phyloP scores from a whole-genome alignment of 2,797 vertebrate genomes.

The Semotilus atromaculatus region DNA sequence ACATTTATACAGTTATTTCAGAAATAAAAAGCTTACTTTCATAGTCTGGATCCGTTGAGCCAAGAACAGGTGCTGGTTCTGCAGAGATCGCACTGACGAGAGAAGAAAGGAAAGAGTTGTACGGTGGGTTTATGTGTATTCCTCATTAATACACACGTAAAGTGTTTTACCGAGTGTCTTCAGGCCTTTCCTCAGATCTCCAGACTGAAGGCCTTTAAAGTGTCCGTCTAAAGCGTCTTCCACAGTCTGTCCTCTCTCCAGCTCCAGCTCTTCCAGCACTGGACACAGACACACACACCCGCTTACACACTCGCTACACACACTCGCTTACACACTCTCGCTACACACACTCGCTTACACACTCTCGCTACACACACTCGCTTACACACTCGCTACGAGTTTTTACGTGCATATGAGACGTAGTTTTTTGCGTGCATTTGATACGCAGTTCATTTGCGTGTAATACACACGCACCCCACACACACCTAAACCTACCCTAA shows the following conservation, averaged over 20 bases:
- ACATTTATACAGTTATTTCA: background rate
- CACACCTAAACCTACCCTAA: too few relatives aligned
- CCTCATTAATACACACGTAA: background rate
- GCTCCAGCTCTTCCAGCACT: conserved; percentile 73
- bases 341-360: too few relatives aligned
- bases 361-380: too few relatives aligned
- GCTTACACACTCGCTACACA: too few relatives aligned
- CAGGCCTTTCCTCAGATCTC: conserved; percentile 71
- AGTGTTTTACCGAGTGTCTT: conserved; percentile 67
- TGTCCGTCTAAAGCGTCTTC: conserved; percentile 65
- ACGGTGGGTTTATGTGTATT: background rate
- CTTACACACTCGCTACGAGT: too few relatives aligned
- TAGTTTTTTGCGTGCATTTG: too few relatives aligned
- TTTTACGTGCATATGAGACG: too few relatives aligned
- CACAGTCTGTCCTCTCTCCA: conserved; percentile 56
- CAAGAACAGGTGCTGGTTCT: conserved; percentile 66
- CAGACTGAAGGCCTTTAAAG: conserved; percentile 61
- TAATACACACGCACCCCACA: too few relatives aligned
- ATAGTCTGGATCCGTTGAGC: conserved; percentile 67
- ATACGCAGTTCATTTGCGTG: too few relatives aligned
- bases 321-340: too few relatives aligned
- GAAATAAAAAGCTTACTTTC: conserved; percentile 67
- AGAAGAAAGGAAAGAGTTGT: background rate
- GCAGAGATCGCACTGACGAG: conserved; percentile 69
- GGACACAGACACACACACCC: background rate